Base-by-base conservation (phyloP, 2,888 invertebrate species). In the Tachina grossa region DNA sequence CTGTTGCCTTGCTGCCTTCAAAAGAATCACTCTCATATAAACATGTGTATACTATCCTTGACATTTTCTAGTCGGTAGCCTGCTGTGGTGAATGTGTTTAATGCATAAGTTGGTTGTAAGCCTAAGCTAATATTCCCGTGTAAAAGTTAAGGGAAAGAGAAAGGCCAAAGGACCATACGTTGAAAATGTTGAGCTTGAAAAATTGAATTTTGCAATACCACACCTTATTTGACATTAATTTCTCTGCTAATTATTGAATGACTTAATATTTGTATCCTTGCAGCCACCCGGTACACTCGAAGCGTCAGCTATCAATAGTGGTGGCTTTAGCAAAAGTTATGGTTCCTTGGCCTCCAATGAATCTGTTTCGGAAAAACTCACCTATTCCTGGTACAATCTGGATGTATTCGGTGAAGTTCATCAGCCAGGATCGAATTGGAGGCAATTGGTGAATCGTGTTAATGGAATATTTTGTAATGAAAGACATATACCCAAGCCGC, bases 321-420 rank as follows among this genome's bases (percentile, higher is more conserved):
- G 88, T 19, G 87, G 88, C 0, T 87, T 89, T 19, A 84, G 84
- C 43, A 92, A 92, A 86, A 92, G 89, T 87, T 92, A 92, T 85
- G 92, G 92, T 43, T 91, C 90, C 1, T 86, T 92, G 3, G 68
- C 75, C 1, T 85, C 78, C 74, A 86, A 84, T 53, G 81, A 87
- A 51, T 88, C 88, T 1, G 39, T 88, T 61, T 83, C 90, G 0
- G 92, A 91, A 59, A 91, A 93, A 76, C 93, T 96, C 83, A 95
- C 95, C 0, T 97, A 96, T 92, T 95, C 96, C 6, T 97, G 97
- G 97, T 95, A 95, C 66, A 96, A 96, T 86, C 93, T 97, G 87
- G 96, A 97, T 91, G 96, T 96, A 0, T 96, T 96, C 89, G 94
- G 95, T 11, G 94, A 94, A 13, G 94, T 94, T 81, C 94, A 94